Evolutionary conservation across 2,113 vertebrate species (phyloP).

Genomic region (Holacanthus passer): DNA sequence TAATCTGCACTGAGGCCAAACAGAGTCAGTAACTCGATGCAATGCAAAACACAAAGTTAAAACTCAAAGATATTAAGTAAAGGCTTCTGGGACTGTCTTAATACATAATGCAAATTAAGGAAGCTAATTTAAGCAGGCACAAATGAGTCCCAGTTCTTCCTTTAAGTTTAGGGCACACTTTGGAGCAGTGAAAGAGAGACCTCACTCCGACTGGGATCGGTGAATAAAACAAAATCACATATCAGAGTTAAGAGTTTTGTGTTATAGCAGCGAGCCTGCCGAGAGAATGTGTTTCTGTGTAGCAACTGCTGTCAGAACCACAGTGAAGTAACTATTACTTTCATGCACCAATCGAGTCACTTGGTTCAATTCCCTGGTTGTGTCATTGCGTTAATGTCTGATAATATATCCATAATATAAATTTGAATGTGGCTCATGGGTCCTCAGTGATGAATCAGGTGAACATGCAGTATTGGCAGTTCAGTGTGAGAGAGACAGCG

Average conservation of each 20-base stretch:
- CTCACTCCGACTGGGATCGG: not conserved
- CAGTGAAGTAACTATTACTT: not conserved
- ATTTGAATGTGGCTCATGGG: not conserved
- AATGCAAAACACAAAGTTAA: slow-evolving; percentile 2
- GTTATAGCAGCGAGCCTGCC: not conserved
- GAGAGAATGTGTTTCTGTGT: not conserved
- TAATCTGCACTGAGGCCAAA: not conserved
- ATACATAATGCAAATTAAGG: slow-evolving; percentile 23
- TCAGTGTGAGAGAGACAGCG: slow-evolving; percentile 23
- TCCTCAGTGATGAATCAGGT: slow-evolving; percentile 43
- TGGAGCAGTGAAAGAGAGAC: not conserved
- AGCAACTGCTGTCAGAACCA: not conserved
- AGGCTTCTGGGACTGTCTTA: slow-evolving; percentile 3
- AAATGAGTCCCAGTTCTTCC: slow-evolving; percentile 35
- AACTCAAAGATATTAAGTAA: not conserved
- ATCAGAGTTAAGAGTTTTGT: not conserved
- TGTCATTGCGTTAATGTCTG: not conserved
- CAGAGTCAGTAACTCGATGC: not conserved
- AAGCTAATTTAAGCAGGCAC: slow-evolving; percentile 19
- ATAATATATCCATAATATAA: not conserved
- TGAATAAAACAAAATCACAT: not conserved
- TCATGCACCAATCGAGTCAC: not conserved
- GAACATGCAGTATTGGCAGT: slow-evolving; percentile 32
- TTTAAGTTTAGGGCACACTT: slow-evolving; percentile 9
- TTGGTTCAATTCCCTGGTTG: not conserved